Evolutionary conservation across 2,888 invertebrate genomes (phyloP), one percentile per base, ranked within the genome.

Genomic region (Spodoptera picta): DNA sequence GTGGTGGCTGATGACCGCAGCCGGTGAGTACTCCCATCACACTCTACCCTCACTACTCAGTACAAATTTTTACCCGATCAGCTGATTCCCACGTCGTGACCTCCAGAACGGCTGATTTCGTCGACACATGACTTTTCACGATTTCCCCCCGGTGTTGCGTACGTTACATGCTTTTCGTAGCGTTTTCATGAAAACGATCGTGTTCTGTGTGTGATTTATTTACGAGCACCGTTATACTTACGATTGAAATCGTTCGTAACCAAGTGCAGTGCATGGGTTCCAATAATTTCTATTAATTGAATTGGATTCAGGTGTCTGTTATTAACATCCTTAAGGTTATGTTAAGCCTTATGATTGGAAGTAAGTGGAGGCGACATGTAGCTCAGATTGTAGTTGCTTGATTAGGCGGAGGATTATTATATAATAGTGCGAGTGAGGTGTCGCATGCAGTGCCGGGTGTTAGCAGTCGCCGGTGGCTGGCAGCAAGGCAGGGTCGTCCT

Each of bases 1-100:
- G 92, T 95, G 94, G 94, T 94, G 94, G 94, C 93, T 94, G 89
- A 90, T 90, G 83, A 86, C 89, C 86, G 91, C 94, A 91, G 92
- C 93, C 94, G 95, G 95, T 95, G 84, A 94, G 94, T 94, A 90
- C 88, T 19, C 56, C 57, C 55, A 61, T 60, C 51, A 57, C 62
- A 49, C 55, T 64, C 51, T 65, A 47, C 43, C 12, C 9, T 44
- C 57, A 53, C 45, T 50, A n/a, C 54, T 61, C 61, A 27, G 44
- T 46, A 51, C 48, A 43, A 59, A 14, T 50, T 41, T 43, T n/a
- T 60, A 58, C 63, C 47, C 76, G 80, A 89, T 85, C 93, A 92
- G 91, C 92, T 92, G 92, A 87, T 91, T 74, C 77, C 56, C 64
- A 76, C 73, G 69, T 55, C 77, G 73, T 76, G 80, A 72, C 79